These are phyloP conservation scores for Pterophyllum scalare DNA, from an alignment of 2,113 vertebrate species.

Conservation along the genomic window DNA sequence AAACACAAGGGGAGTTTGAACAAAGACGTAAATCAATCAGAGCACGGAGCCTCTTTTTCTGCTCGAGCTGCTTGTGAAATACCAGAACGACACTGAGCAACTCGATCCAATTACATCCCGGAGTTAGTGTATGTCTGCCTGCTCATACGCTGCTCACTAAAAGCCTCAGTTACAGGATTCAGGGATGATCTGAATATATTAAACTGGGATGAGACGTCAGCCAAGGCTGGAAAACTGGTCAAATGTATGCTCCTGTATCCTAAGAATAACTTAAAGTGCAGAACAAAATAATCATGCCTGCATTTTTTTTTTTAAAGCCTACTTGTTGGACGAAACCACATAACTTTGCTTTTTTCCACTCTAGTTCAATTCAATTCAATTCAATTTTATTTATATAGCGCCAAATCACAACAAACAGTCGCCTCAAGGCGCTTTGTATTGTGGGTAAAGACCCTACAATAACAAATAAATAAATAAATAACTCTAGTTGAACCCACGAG, in stretches of 20 bases:
- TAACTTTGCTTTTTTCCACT: no score
- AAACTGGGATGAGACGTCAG: neutral
- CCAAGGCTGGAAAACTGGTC: neutral
- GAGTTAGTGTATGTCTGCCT: neutral
- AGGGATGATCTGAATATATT: neutral
- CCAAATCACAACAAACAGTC: no score
- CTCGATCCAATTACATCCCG: constrained; percentile 30
- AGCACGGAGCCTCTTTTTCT: neutral
- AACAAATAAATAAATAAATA: no score
- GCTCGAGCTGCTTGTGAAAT: constrained; percentile 19
- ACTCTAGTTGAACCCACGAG: no score
- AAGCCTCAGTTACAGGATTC: constrained; percentile 4
- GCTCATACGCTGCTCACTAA: neutral
- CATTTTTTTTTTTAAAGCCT: no score
- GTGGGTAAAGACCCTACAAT: no score
- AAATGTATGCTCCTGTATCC: neutral
- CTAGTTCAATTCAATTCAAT: no score
- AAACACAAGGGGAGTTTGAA: neutral
- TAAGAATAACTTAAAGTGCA: neutral
- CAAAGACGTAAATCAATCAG: constrained; percentile 28
- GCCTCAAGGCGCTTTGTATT: no score
- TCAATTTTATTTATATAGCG: no score
- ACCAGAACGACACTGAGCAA: neutral
- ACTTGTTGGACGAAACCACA: neutral
- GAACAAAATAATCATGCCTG: neutral